These are phyloP conservation scores for Dermolepida albohirtum DNA, from an alignment of 2,888 invertebrate genomes.

Conservation along the genomic window DNA sequence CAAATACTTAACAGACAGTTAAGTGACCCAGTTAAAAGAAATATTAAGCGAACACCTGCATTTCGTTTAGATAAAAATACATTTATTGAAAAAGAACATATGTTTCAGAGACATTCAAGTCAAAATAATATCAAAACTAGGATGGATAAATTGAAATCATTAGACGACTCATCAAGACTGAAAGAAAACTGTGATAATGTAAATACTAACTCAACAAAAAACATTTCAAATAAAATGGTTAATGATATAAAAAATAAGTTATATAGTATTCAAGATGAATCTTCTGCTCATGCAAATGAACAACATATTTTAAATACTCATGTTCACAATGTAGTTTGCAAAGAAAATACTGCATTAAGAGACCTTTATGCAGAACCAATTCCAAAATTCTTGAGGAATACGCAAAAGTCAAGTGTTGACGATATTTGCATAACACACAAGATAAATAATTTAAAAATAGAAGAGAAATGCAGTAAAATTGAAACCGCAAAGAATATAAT, in stretches of 20 bases:
- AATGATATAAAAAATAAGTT: constrained; percentile 26
- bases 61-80: constrained; percentile 66
- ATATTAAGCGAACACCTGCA: constrained; percentile 70
- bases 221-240: constrained; percentile 15
- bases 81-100: constrained; percentile 40
- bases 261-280: constrained; percentile 22
- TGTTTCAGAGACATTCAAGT: constrained; percentile 39
- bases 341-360: background rate
- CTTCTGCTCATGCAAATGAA: background rate
- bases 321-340: background rate
- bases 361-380: constrained; percentile 58
- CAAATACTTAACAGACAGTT: constrained; percentile 57
- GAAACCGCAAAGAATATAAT: constrained; percentile 42
- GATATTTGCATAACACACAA: constrained; percentile 51
- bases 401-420: constrained; percentile 13
- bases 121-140: constrained; percentile 37
- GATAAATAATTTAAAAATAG: constrained; percentile 54
- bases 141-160: constrained; percentile 38
- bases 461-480: constrained; percentile 32
- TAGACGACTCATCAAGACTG: constrained; percentile 44
- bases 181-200: constrained; percentile 55
- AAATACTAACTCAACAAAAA: constrained; percentile 28
- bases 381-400: constrained; percentile 55
- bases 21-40: constrained; percentile 64
- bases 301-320: constrained; percentile 14